Conservation (phyloP, 1,140 invertebrate genomes). For the Stegodyphus dumicola region DNA sequence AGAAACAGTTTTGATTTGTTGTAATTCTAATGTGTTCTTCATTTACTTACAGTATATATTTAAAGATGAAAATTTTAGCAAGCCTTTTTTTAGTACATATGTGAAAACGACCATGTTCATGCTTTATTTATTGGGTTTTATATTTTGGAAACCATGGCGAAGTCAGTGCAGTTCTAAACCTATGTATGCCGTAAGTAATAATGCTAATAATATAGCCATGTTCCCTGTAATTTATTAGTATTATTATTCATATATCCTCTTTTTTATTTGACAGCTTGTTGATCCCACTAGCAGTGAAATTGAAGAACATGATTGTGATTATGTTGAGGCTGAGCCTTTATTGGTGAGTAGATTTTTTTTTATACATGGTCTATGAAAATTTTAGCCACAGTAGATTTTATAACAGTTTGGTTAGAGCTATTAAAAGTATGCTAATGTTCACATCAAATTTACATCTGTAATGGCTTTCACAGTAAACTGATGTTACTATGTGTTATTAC, state of each 20-base stretch:
- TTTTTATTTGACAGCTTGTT: constrained; percentile 26
- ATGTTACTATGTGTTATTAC: too few species aligned
- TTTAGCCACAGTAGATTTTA: too few species aligned
- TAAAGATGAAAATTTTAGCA: constrained; percentile 80
- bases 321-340: constrained; percentile 53
- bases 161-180: constrained; percentile 77
- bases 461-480: too few species aligned
- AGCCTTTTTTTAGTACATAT: constrained; percentile 91
- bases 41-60: constrained; percentile 80
- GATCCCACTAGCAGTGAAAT: constrained; percentile 25
- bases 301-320: constrained; percentile 48
- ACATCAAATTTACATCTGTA: too few species aligned
- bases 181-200: constrained; percentile 74
- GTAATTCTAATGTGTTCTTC: neutral
- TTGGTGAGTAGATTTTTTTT: constrained; percentile 26
- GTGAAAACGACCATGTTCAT: constrained; percentile 89
- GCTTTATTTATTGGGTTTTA: constrained; percentile 83
- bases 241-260: neutral
- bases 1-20: too few species aligned
- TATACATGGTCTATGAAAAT: too few species aligned
- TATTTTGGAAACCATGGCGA: constrained; percentile 85
- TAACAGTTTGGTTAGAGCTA: too few species aligned
- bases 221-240: too few species aligned
- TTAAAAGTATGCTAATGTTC: too few species aligned
- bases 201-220: neutral